phyloP scores from a whole-genome alignment of 1,140 invertebrate genomes.

The Paralvinella palmiformis region DNA sequence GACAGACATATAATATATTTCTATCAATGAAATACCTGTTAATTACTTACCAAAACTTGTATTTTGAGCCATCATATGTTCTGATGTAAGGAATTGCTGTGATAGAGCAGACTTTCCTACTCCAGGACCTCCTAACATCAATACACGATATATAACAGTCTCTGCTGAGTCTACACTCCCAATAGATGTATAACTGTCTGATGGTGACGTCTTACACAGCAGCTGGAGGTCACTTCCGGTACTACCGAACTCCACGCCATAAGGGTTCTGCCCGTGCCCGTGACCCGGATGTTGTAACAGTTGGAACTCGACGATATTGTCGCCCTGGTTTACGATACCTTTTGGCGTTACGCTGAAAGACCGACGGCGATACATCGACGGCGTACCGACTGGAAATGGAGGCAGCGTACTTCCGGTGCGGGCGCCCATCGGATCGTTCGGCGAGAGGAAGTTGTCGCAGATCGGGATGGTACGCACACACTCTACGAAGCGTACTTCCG shows the following conservation, averaged over 20 bases:
- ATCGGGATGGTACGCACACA: too few relatives aligned
- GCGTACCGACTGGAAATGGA: background rate
- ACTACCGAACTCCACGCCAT: background rate
- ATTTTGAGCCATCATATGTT: slow-evolving; percentile 89
- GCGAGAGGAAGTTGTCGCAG: background rate
- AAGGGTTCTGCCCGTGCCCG: background rate
- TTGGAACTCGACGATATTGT: slow-evolving; percentile 10
- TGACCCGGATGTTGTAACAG: too few relatives aligned
- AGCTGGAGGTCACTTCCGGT: background rate
- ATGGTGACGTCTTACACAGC: background rate
- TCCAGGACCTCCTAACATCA: slow-evolving; percentile 76
- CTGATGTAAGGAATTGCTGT: slow-evolving; percentile 88
- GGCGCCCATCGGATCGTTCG: background rate
- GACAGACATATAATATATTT: too few relatives aligned
- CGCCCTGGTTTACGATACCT: slow-evolving; percentile 17
- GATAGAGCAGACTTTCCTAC: slow-evolving; percentile 84
- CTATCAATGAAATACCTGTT: too few relatives aligned
- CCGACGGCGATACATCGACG: slow-evolving; percentile 8
- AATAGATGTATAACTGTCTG: background rate
- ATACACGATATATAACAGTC: slow-evolving; percentile 55
- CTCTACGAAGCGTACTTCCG: background rate
- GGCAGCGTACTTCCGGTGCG: background rate
- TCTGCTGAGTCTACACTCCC: background rate
- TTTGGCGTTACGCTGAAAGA: slow-evolving; percentile 16
- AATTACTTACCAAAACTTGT: slow-evolving; percentile 51